Conservation (phyloP, 1,140 invertebrate species). For the Nasonia vitripennis region DNA sequence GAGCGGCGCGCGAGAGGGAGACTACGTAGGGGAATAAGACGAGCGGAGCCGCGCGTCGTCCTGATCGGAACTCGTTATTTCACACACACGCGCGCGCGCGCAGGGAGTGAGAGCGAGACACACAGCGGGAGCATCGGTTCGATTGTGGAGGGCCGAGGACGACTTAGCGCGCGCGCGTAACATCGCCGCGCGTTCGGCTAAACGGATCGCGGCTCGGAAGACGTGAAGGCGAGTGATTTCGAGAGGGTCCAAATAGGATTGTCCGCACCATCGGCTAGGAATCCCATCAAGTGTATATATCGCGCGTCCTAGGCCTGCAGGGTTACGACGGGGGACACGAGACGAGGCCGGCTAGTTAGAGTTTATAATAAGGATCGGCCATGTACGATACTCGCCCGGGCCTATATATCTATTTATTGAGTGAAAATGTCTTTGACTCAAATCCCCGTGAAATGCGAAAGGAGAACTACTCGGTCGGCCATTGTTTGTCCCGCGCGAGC, state of each 20-base stretch:
- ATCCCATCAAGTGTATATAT: slow-evolving; percentile 73
- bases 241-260: slow-evolving; percentile 74
- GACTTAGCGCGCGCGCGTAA: slow-evolving; percentile 57
- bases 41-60: slow-evolving; percentile 4
- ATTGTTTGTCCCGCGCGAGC: slow-evolving; percentile 62
- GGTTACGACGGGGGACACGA: slow-evolving; percentile 53
- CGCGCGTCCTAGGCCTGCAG: slow-evolving; percentile 66
- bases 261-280: slow-evolving; percentile 76
- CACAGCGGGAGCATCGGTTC: slow-evolving; percentile 50
- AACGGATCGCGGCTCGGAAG: slow-evolving; percentile 62
- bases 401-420: slow-evolving; percentile 74
- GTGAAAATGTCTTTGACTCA: slow-evolving; percentile 75
- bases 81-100: neutral
- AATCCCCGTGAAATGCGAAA: slow-evolving; percentile 74
- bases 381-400: slow-evolving; percentile 66
- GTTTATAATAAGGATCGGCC: slow-evolving; percentile 76
- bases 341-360: slow-evolving; percentile 71
- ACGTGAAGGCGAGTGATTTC: slow-evolving; percentile 69
- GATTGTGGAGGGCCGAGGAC: slow-evolving; percentile 58
- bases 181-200: slow-evolving; percentile 48
- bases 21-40: neutral
- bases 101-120: neutral
- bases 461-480: slow-evolving; percentile 50
- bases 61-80: slow-evolving; percentile 46
- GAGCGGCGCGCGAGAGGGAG: neutral